Percentiles rank a stretch among this genome's conserved stretches.
Evolutionary conservation across 2,888 invertebrate genomes (phyloP).

Genomic region (Athrips mouffetella): DNA sequence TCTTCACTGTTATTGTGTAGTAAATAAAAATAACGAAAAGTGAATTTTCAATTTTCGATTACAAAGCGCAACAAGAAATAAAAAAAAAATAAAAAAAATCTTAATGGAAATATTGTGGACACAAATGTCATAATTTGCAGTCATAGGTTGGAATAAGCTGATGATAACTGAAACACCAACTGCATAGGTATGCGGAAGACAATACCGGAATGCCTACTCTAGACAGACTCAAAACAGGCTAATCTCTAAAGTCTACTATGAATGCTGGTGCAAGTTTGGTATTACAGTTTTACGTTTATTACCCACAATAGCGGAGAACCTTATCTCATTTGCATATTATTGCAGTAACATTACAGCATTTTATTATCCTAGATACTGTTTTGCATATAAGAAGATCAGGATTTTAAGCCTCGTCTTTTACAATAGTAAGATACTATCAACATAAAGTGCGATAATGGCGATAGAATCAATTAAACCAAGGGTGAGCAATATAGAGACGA

Average conservation of each 20-base stretch:
- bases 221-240: slow-evolving; percentile 13
- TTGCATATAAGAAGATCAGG: slow-evolving; percentile 5
- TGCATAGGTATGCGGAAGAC: slow-evolving; percentile 38
- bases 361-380: slow-evolving; percentile 3
- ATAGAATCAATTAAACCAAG: neutral
- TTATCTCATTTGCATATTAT: slow-evolving; percentile 5
- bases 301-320: neutral
- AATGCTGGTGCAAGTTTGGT: slow-evolving; percentile 15
- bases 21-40: neutral
- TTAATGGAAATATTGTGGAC: slow-evolving; percentile 40
- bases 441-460: neutral
- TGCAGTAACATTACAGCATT: slow-evolving; percentile 4
- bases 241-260: slow-evolving; percentile 17
- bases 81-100: slow-evolving; percentile 37
- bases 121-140: slow-evolving; percentile 51
- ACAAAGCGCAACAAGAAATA: slow-evolving; percentile 27
- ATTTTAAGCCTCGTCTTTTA: neutral
- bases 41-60: slow-evolving; percentile 26
- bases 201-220: slow-evolving; percentile 33
- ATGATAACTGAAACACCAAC: slow-evolving; percentile 38
- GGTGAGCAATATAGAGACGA: neutral
- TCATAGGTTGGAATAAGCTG: slow-evolving; percentile 41
- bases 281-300: slow-evolving; percentile 9
- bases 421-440: neutral
- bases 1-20: too few species aligned